Conservation (phyloP, 1,140 invertebrate genomes). For the Leptinotarsa texana region DNA sequence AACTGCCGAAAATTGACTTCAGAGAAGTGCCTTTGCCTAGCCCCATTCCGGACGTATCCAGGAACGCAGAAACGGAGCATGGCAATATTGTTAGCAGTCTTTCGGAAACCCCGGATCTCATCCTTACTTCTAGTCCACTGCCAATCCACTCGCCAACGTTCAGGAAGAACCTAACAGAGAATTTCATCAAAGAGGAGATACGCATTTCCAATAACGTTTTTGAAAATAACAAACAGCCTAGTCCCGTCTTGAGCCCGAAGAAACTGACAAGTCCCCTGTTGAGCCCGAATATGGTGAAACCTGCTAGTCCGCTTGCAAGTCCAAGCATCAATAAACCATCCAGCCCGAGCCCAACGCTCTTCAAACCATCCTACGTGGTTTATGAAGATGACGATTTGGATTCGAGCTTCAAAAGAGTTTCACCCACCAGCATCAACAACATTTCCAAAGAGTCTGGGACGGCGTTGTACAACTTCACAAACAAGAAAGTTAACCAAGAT, state of each 20-base stretch:
- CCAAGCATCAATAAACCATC: conserved; percentile 18
- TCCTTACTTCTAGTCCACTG: conserved; percentile 51
- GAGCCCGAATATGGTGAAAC: conserved; percentile 23
- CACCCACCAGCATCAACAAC: conserved; percentile 60
- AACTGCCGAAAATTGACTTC: conserved; percentile 30
- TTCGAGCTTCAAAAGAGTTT: conserved; percentile 29
- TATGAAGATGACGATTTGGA: conserved; percentile 27
- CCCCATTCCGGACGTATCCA: conserved; percentile 53
- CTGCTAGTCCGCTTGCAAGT: conserved; percentile 29
- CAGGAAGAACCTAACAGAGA: conserved; percentile 36
- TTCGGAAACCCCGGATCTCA: conserved; percentile 52
- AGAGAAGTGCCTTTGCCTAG: conserved; percentile 47
- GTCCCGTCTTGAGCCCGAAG: conserved; percentile 7
- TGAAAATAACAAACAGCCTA: not conserved
- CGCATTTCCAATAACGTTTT: not conserved
- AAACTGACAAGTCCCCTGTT: conserved; percentile 12
- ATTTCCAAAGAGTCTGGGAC: conserved; percentile 56
- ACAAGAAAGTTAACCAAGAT: conserved; percentile 34
- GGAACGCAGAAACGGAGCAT: conserved; percentile 27
- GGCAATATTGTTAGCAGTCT: conserved; percentile 31
- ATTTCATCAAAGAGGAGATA: conserved; percentile 47
- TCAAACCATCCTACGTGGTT: conserved; percentile 61
- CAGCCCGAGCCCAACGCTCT: conserved; percentile 50
- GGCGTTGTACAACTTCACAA: conserved; percentile 34
- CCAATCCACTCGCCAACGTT: conserved; percentile 39